Base-by-base conservation (phyloP, 2,113 vertebrate genomes). In the Oreotrochilus melanogaster region DNA sequence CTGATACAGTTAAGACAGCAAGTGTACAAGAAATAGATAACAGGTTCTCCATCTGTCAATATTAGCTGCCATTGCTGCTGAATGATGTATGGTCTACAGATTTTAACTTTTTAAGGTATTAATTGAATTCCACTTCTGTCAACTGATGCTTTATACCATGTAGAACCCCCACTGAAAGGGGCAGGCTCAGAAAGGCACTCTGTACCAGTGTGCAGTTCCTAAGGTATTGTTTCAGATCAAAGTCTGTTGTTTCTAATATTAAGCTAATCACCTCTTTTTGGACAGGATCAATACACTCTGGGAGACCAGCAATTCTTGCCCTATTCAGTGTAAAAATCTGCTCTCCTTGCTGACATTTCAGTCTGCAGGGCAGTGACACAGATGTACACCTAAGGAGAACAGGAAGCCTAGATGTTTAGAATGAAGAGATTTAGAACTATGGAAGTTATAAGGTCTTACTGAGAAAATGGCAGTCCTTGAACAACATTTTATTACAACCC, bases 151-250 rank as follows among this genome's bases (percentile, higher is more conserved):
- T 71, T 50, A 50, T 43, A 73, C 72, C 66, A 7, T 28, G 42
- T 80, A 88, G 54, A 91, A 25, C 86, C 86, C 83, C 85, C 31
- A 18, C 33, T 86, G 73, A 54, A 81, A 91, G 28, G 57, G 78
- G 84, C 16, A 89, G 92, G 51, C 78, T 93, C 65, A 89, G 91
- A 94, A 97, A 97, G 94, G 93, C 93, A 96, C 97, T 87, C 70
- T 31, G 18, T 33, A 94, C 54, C 86, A 75, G 75, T 3, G 2
- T 30, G 21, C 58, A 62, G 17, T 28, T 92, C 67, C 42, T 70
- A 16, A 51, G 39, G 19, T 88, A 64, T 7, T 65, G 47, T 27
- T 83, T 60, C 37, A 47, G 69, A 97, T 75, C 89, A 54, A 65
- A 93, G 57, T 50, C 69, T 88, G 51, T 21, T 27, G 42, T 75